Evolutionary conservation across 1,140 invertebrate species (phyloP).

Genomic region (Papilio xuthus): DNA sequence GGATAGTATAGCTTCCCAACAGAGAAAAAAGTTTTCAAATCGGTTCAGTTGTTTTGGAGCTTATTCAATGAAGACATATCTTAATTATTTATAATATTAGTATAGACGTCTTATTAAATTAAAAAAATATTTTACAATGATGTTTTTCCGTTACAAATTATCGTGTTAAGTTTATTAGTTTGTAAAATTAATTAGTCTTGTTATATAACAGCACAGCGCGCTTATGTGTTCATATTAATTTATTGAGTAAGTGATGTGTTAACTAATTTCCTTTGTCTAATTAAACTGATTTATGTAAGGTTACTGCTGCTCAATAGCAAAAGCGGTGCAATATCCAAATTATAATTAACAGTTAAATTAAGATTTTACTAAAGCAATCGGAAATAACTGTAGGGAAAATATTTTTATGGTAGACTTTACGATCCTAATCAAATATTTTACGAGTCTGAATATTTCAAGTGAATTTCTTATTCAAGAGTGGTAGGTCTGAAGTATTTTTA

Average conservation of each 20-base stretch:
- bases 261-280: background rate
- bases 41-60: too few species aligned
- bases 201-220: background rate
- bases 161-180: too few species aligned
- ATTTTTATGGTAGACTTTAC: slow-evolving; percentile 1
- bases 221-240: slow-evolving; percentile 7
- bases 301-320: background rate
- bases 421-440: background rate
- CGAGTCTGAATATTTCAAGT: slow-evolving; percentile 1
- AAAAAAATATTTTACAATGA: background rate
- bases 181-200: slow-evolving; percentile 5
- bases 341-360: background rate
- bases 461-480: slow-evolving; percentile 5
- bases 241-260: slow-evolving; percentile 1
- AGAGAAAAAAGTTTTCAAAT: too few species aligned
- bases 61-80: too few species aligned
- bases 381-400: background rate
- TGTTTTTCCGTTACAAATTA: too few species aligned
- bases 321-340: background rate
- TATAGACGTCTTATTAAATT: too few species aligned
- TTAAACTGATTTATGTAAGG: slow-evolving; percentile 3
- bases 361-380: slow-evolving; percentile 4
- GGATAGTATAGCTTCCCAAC: too few species aligned
- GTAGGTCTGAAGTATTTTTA: background rate
- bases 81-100: too few species aligned